Evolutionary conservation across 2,797 vertebrate species (phyloP).

Genomic region (Sphenodon punctatus): DNA sequence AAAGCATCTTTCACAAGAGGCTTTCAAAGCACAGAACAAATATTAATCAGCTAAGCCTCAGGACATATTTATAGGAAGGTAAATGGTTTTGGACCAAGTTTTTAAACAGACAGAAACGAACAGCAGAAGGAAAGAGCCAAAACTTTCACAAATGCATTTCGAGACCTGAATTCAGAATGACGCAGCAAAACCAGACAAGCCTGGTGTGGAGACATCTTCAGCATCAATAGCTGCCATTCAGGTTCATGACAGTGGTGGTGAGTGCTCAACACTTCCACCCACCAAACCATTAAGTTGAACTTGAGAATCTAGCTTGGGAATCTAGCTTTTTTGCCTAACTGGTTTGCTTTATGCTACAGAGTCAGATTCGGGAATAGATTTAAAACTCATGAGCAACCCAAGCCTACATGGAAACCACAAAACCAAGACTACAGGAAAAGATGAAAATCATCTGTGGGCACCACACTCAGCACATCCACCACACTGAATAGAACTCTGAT

Average conservation of each 20-base stretch:
- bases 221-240: slow-evolving; percentile 9
- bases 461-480: neutral
- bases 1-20: neutral
- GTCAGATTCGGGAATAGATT: neutral
- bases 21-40: neutral
- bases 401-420: neutral
- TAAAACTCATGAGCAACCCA: no score
- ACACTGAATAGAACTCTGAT: neutral
- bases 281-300: neutral
- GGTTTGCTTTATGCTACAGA: neutral
- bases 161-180: no score
- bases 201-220: no score
- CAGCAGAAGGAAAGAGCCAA: neutral
- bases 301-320: neutral
- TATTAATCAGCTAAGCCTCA: neutral
- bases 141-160: neutral
- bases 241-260: neutral
- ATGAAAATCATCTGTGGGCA: accelerated
- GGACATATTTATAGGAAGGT: neutral
- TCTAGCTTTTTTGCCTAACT: accelerated
- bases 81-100: neutral
- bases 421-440: neutral
- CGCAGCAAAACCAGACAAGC: no score
- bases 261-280: neutral
- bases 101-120: slow-evolving; percentile 9